A percentile compares a stretch with the other conserved stretches of the same genome.
Conservation (phyloP, 2,888 invertebrate species). For the Ellobium chinense region DNA sequence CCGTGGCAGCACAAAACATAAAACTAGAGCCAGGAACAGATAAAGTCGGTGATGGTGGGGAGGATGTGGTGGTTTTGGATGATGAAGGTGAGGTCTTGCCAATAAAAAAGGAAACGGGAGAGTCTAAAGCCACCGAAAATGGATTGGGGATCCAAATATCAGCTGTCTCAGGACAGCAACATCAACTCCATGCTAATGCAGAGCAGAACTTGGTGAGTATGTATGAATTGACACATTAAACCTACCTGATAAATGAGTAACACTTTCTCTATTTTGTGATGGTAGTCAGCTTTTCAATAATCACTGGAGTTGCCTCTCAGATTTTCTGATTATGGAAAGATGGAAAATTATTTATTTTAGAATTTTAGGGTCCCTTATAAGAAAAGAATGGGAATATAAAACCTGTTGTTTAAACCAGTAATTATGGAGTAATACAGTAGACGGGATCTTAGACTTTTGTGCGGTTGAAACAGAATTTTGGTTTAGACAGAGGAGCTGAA, state of each 20-base stretch:
- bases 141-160: conserved; percentile 58
- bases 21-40: conserved; percentile 23
- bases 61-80: conserved; percentile 47
- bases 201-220: conserved; percentile 2
- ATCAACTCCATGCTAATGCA: conserved; percentile 21
- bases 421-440: no score
- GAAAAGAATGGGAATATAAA: no score
- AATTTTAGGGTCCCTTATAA: no score
- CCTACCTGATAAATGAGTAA: not conserved
- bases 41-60: conserved; percentile 32
- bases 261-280: no score
- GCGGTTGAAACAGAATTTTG: no score
- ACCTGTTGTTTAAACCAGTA: no score
- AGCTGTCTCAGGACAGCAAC: conserved; percentile 28
- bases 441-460: no score
- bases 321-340: not conserved
- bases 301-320: not conserved
- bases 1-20: not conserved
- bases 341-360: no score
- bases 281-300: no score
- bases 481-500: no score
- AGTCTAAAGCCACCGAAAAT: conserved; percentile 26
- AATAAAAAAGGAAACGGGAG: conserved; percentile 40
- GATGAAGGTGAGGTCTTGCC: conserved; percentile 47
- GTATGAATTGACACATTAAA: not conserved